phyloP scores from a whole-genome alignment of 2,888 invertebrate genomes.

The Chrysomela aeneicollis region DNA sequence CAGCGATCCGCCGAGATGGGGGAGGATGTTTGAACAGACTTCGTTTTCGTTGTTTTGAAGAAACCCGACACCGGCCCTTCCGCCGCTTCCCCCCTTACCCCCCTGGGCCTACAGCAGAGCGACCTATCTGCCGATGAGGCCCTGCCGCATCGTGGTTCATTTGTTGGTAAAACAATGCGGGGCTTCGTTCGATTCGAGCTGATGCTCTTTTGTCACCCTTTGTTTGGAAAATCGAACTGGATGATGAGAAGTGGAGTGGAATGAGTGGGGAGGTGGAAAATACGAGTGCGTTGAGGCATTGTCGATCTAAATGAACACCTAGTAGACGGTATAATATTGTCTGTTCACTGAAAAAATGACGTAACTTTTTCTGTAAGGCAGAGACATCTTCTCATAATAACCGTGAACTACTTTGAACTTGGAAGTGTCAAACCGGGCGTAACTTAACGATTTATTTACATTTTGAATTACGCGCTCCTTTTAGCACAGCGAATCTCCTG shows the following conservation, averaged over 20 bases:
- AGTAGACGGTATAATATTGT: too few species aligned
- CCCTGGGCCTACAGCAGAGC: conserved; percentile 19
- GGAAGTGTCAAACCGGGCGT: too few species aligned
- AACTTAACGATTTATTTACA: too few species aligned
- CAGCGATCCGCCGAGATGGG: conserved; percentile 12
- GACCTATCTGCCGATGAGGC: conserved; percentile 13
- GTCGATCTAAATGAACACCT: too few species aligned
- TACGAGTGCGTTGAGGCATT: too few species aligned
- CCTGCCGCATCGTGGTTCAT: conserved; percentile 3
- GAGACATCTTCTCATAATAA: too few species aligned
- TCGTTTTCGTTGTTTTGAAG: conserved; percentile 48
- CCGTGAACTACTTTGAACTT: too few species aligned
- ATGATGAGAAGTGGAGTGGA: not conserved
- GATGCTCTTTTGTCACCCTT: not conserved
- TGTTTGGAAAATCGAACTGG: not conserved
- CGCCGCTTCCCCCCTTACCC: conserved; percentile 18
- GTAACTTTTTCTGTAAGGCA: too few species aligned
- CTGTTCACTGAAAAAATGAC: too few species aligned
- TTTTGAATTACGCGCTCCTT: too few species aligned
- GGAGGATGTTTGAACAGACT: conserved; percentile 44
- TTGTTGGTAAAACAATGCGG: conserved; percentile 25
- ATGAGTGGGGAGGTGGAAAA: not conserved
- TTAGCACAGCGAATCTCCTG: too few species aligned
- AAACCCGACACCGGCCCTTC: conserved; percentile 46
- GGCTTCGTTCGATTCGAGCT: conserved; percentile 9